Conservation (phyloP, 2,797 vertebrate species). For the Acanthiza pusilla region DNA sequence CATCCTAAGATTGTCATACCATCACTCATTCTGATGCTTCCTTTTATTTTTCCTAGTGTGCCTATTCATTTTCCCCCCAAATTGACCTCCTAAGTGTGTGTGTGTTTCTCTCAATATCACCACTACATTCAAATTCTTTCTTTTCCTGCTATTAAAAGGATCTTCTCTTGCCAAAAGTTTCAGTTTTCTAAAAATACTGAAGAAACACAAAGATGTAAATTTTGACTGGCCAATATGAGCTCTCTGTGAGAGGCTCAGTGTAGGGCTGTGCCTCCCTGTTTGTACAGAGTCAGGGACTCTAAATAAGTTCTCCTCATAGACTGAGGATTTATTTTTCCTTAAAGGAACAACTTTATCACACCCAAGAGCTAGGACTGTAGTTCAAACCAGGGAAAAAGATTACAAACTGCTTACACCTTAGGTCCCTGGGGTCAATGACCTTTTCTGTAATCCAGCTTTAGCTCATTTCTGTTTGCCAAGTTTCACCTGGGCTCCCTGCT, state of each 20-base stretch:
- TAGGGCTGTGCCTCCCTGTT: neutral
- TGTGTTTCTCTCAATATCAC: neutral
- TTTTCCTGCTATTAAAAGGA: neutral
- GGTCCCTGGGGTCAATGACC: constrained; percentile 1
- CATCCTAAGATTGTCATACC: neutral
- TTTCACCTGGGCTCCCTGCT: constrained; percentile 8
- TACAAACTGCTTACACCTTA: constrained; percentile 12
- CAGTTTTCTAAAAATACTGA: neutral
- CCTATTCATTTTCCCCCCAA: neutral
- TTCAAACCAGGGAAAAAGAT: constrained; percentile 43
- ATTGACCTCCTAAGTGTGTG: neutral
- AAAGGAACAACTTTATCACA: neutral
- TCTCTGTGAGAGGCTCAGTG: neutral
- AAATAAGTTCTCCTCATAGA: neutral
- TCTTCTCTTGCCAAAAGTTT: neutral
- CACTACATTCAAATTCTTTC: neutral
- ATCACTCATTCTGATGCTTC: neutral
- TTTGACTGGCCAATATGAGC: neutral
- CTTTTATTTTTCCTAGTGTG: neutral
- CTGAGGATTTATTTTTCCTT: neutral
- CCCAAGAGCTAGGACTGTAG: neutral
- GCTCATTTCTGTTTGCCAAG: neutral
- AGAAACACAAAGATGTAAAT: neutral
- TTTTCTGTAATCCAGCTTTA: constrained; percentile 48
- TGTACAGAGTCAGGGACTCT: neutral